Percentiles rank a stretch among this genome's conserved stretches.
These are phyloP conservation scores for Crossaster papposus DNA, from an alignment of 53 echinoderm and acorn worm species.

Conservation along the genomic window DNA sequence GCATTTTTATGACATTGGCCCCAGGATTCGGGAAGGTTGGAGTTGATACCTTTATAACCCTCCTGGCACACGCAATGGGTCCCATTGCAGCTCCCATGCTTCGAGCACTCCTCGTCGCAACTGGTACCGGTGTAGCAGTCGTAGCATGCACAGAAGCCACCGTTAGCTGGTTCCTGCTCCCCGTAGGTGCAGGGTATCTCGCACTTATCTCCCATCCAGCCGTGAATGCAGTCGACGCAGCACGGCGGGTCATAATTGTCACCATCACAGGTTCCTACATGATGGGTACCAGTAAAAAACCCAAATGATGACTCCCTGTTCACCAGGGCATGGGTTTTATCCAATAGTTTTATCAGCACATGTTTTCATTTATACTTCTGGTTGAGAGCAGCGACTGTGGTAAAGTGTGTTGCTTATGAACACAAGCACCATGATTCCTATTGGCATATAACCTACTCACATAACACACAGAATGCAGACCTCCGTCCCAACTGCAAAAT, in stretches of 20 bases:
- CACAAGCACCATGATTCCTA: too few species aligned
- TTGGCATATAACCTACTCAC: too few species aligned
- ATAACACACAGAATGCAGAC: too few species aligned
- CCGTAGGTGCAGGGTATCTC: slow-evolving; percentile 78
- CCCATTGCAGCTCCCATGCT: slow-evolving; percentile 70
- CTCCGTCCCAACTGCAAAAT: too few species aligned
- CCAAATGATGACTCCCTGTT: too few species aligned
- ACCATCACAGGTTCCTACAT: slow-evolving; percentile 76
- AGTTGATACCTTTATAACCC: slow-evolving; percentile 65
- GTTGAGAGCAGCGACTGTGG: too few species aligned
- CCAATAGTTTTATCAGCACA: too few species aligned
- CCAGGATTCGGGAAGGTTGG: background rate
- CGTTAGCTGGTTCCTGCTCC: slow-evolving; percentile 64
- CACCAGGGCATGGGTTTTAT: too few species aligned
- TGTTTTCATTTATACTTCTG: too few species aligned
- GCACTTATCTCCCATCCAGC: slow-evolving; percentile 84
- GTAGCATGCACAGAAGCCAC: slow-evolving; percentile 73
- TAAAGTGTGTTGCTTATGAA: too few species aligned
- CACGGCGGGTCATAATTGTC: slow-evolving; percentile 61
- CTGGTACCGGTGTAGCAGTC: slow-evolving; percentile 79
- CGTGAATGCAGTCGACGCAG: slow-evolving; percentile 71
- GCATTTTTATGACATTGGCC: too few species aligned
- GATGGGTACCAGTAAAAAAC: background rate
- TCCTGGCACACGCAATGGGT: slow-evolving; percentile 58
- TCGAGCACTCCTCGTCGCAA: slow-evolving; percentile 78